These are phyloP conservation scores for Hecatera dysodea DNA, from an alignment of 2,888 invertebrate genomes.

Conservation along the genomic window DNA sequence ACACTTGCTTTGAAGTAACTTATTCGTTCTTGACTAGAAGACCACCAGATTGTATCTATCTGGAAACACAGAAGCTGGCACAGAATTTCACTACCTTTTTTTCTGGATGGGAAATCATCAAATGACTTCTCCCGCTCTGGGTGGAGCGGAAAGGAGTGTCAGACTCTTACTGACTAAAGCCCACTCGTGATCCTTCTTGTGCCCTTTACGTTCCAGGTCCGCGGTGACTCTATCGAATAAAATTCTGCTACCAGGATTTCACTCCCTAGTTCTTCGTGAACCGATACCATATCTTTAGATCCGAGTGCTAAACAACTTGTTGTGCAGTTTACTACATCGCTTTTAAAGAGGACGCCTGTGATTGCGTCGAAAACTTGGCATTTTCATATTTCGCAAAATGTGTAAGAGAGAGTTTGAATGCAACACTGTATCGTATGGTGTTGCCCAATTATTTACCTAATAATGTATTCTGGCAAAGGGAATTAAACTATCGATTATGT, in stretches of 20 bases:
- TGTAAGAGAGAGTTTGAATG: conserved; percentile 24
- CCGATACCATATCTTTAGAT: too few relatives aligned
- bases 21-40: background rate
- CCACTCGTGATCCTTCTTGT: too few relatives aligned
- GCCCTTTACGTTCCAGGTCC: too few relatives aligned
- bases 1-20: background rate
- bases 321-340: conserved; percentile 2
- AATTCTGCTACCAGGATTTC: too few relatives aligned
- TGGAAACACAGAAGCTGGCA: background rate
- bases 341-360: background rate
- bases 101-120: too few relatives aligned
- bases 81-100: background rate
- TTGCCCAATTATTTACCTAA: conserved; percentile 25
- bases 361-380: conserved; percentile 39
- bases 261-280: too few relatives aligned
- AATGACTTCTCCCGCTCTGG: too few relatives aligned
- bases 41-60: background rate
- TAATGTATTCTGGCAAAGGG: background rate
- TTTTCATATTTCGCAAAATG: conserved; percentile 51
- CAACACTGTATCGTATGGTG: conserved; percentile 20
- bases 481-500: background rate
- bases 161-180: too few relatives aligned
- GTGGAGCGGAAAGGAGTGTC: too few relatives aligned
- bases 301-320: background rate
- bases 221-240: too few relatives aligned